Base-by-base conservation (phyloP, 2,113 vertebrate genomes). In the Entelurus aequoreus region DNA sequence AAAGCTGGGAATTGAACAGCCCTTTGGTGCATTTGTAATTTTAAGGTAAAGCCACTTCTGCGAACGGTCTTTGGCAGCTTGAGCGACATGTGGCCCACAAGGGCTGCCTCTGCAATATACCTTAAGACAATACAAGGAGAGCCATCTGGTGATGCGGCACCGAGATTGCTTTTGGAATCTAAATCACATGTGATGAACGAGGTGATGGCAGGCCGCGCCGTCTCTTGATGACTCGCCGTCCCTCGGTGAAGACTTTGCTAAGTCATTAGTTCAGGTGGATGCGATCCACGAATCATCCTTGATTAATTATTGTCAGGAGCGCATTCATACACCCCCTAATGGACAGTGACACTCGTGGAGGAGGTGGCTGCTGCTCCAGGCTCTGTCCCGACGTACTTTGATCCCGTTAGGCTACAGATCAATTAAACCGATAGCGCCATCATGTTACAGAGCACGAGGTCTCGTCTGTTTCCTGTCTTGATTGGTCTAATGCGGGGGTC, bases 171-270 rank as follows among this genome's bases (percentile, higher is more conserved):
- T 83, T 82, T 68, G 72, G 75, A 81, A 86, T 78, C 74, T 84
- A 37, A 86, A 86, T 86, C 68, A 73, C 36, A 35, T 56, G 77
- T 82, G 85, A 87, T 87, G 76, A 88, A 88, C 77, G 79, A 88
- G 78, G 72, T 58, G 74, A 81, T 79, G 64, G 68, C 71, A 74
- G 74, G 84, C 78, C 77, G 78, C 81, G 87, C 82, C 71, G 76
- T 79, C 82, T 76, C 78, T 71, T 77, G 81, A 81, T 75, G 80
- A 82, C 84, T 76, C 15, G 60, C 63, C 77, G 35, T 77, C 76
- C 77, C 38, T 51, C 51, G 36, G 75, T 9, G 68, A 82, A 68
- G 82, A 65, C 0, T 49, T 65, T 44, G 69, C 57, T n/a, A 62
- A 80, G 75, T 81, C 77, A 80, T 85, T 78, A 81, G 72, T 79